These are phyloP conservation scores for Plotosus lineatus DNA, from an alignment of 2,113 vertebrate species.

Conservation along the genomic window DNA sequence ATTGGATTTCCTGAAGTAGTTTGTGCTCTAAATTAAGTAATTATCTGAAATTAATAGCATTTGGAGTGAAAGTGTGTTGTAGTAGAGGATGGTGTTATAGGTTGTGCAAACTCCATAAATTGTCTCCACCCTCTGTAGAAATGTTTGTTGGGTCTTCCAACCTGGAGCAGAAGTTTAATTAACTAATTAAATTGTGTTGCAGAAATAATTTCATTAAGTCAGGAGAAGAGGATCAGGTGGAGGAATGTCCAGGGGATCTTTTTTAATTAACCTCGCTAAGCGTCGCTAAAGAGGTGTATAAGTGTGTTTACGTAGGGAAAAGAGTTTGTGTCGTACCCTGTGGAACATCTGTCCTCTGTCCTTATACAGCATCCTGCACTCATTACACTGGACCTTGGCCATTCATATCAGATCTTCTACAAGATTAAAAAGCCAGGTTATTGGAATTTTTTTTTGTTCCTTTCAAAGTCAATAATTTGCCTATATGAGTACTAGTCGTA, in stretches of 20 bases:
- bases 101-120: conserved; percentile 25
- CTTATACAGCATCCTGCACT: background rate
- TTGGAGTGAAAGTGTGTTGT: conserved; percentile 1
- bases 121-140: conserved; percentile 14
- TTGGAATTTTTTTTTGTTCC: background rate
- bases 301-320: conserved; percentile 21
- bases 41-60: conserved; percentile 37
- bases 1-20: background rate
- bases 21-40: conserved; percentile 16
- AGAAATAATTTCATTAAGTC: conserved; percentile 38
- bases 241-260: conserved; percentile 43
- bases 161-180: conserved; percentile 40
- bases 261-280: conserved; percentile 53
- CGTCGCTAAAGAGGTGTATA: conserved; percentile 39
- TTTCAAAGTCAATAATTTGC: background rate
- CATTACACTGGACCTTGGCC: background rate
- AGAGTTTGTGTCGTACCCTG: conserved; percentile 5
- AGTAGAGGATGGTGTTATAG: conserved; percentile 12
- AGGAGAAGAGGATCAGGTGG: conserved; percentile 43
- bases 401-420: background rate
- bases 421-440: background rate
- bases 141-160: conserved; percentile 39
- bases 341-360: conserved; percentile 12
- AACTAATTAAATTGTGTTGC: conserved; percentile 48
- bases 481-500: no score